phyloP scores from a whole-genome alignment of 2,113 vertebrate species.

The Sebastes fasciatus region DNA sequence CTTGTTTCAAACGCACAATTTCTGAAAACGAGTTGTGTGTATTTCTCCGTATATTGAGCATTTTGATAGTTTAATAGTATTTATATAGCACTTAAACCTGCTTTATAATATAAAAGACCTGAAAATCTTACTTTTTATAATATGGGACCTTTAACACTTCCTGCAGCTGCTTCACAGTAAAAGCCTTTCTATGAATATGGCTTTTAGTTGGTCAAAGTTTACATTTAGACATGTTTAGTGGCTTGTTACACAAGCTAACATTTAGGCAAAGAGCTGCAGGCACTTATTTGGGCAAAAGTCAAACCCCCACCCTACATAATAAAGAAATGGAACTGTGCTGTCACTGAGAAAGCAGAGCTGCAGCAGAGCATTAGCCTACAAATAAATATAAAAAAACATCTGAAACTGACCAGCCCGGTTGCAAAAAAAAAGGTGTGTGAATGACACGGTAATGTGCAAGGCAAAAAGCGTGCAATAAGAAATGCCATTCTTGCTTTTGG shows the following conservation, averaged over 20 bases:
- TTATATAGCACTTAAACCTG: too few species aligned
- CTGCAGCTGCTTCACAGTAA: slow-evolving; percentile 2
- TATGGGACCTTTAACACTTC: neutral
- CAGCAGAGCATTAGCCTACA: neutral
- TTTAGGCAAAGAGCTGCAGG: neutral
- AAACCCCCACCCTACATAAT: neutral
- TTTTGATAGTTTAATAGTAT: too few species aligned
- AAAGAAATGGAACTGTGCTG: neutral
- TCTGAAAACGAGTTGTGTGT: too few species aligned
- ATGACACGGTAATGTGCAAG: too few species aligned
- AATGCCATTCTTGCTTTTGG: too few species aligned
- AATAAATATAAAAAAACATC: slow-evolving; percentile 3
- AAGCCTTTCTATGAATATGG: neutral
- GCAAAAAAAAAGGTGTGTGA: too few species aligned
- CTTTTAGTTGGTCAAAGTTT: slow-evolving; percentile 2
- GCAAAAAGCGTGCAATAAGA: too few species aligned
- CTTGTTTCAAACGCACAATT: too few species aligned
- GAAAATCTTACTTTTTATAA: too few species aligned
- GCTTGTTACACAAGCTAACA: neutral
- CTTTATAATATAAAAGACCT: too few species aligned
- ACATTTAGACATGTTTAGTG: neutral
- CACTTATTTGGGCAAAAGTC: neutral
- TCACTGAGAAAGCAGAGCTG: too few species aligned
- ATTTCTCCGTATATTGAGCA: too few species aligned
- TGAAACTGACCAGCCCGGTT: neutral